A percentile compares a stretch with the other conserved stretches of the same genome.
Evolutionary conservation across 2,888 invertebrate species (phyloP).

Genomic region (Glaucopsyche alexis): DNA sequence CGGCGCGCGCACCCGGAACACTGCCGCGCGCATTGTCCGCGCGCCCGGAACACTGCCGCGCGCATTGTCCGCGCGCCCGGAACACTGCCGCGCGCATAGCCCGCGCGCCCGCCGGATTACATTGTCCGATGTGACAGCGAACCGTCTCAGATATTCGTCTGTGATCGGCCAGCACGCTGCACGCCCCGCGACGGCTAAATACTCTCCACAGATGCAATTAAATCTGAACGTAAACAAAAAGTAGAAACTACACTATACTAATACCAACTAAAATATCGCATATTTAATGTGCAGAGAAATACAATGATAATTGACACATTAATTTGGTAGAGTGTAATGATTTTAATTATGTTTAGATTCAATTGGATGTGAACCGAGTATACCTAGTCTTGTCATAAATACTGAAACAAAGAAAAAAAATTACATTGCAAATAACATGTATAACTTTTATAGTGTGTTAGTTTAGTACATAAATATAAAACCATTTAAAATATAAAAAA

Average conservation of each 20-base stretch:
- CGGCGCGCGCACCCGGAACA: constrained; percentile 45
- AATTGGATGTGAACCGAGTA: background rate
- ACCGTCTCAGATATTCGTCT: background rate
- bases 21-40: constrained; percentile 36
- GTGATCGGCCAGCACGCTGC: background rate
- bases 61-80: constrained; percentile 44
- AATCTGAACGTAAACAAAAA: background rate
- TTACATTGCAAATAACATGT: too few species aligned
- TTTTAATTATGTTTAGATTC: background rate
- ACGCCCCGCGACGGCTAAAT: background rate
- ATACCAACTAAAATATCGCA: background rate
- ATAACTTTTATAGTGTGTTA: too few species aligned
- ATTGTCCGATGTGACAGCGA: constrained; percentile 9
- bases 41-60: constrained; percentile 40
- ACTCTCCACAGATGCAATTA: background rate
- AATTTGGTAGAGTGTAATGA: background rate
- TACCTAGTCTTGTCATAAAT: too few species aligned
- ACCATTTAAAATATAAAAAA: too few species aligned
- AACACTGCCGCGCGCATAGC: constrained; percentile 30
- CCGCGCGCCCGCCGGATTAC: constrained; percentile 27
- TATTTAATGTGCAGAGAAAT: background rate
- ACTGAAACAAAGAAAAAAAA: too few species aligned
- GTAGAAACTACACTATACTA: background rate
- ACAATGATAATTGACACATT: too few species aligned
- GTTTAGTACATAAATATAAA: too few species aligned